Evolutionary conservation across 2,797 vertebrate genomes (phyloP), one percentile per base, ranked within the genome.

Genomic region (Gallinago nigripennis): DNA sequence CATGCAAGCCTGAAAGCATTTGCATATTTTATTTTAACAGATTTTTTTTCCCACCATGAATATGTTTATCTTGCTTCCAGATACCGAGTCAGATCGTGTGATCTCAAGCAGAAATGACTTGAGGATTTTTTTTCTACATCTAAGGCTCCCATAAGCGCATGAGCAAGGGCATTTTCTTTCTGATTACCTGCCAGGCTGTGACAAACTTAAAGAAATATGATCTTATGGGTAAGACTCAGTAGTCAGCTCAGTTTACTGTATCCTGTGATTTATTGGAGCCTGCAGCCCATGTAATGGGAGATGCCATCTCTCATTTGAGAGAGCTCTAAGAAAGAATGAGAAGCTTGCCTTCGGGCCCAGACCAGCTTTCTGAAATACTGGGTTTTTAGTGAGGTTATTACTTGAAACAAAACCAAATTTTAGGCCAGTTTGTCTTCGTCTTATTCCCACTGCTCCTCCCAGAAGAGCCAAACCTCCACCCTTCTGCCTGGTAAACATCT

Each of bases 11-110:
- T 72, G 82, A 81, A 92, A 93, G 61, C 90, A 82, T 96, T 96
- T 97, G 66, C 92, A 72, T 96, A 83, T 95, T 94, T 93, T 94
- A 82, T 93, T 84, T 71, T 85, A 95, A 87, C 68, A 81, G 71
- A 54, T 93, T 68, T 88, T 94, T 92, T 66, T 91, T 58, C 79
- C 77, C 48, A 70, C 53, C 27, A 56, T 73, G 87, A 83, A 60
- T 94, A 35, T 91, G 35, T 77, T 97, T 86, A 72, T 73, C 73
- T 93, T 76, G 48, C 68, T 90, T 95, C 56, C 56, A 81, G 78
- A 93, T 95, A 65, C 56, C 8, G 18, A 60, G 37, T 72, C 53
- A 90, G 48, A 51, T 78, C 80, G 31, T 84, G 51, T 39, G 28
- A 73, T 94, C 58, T 90, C 37, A 76, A 50, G 83, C 28, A 85